Base-by-base conservation (phyloP, 1,140 invertebrate species). In the Calephelis virginiensis region DNA sequence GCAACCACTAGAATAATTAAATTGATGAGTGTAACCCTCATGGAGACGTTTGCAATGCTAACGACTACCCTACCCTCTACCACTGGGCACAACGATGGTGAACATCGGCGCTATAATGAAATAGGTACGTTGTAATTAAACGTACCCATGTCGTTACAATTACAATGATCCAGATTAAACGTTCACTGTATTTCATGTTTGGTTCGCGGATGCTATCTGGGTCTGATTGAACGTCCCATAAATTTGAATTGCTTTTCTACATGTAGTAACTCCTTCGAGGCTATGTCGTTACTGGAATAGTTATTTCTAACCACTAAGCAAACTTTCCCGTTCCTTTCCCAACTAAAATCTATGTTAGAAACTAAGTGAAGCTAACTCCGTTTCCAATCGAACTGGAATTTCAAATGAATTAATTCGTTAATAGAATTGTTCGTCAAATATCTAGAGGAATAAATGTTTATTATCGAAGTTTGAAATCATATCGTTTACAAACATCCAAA, bases 241-340 rank as follows among this genome's bases (percentile, higher is more conserved):
- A 64, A 64, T 53, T 64, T 40, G 11, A 47, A 64, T 64, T 53
- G 63, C 37, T 46, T 64, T 64, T 53, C 63, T 50, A 64, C 63
- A 64, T 64, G 63, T 50, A 64, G 63, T 53, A 53, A 64, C 63
- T 64, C 63, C 28, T 53, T 64, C 48, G 47, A 64, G 48, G 37
- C 47, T 50, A 12, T 28, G 28, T 50, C 48, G 47, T 37, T 38
- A 13, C 48, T 64, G 47, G 45, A 12, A 48, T 48, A 38, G 62
- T 48, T 63, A 63, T 63, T 63, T 28, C 48, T 47, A 12, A 28
- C 46, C 28, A 17, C 37, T 61, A 45, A 61, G n/a, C 62, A 48
- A 63, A 63, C 47, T 63, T 63, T 61, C 17, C 43, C 46, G 46
- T 28, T 9, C 9, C 46, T 37, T 63, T 43, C 40, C 46, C 11